Evolutionary conservation across 2,888 invertebrate species (phyloP), one percentile per base, ranked within the genome.

Genomic region (Chromoteleia sp.): DNA sequence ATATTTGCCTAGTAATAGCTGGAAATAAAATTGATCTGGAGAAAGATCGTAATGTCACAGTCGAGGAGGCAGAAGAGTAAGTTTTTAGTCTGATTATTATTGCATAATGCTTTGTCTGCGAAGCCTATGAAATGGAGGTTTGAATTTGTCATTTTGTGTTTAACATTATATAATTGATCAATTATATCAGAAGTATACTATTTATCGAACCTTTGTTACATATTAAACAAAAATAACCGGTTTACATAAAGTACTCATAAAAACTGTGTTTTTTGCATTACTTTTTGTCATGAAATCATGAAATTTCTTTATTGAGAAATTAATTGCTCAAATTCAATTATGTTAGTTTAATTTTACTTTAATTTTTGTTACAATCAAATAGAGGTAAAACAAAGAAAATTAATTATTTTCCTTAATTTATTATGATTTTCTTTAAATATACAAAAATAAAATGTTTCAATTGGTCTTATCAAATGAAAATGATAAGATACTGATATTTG

Each of bases 11-110:
- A 74, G 95, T 96, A 63, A 99, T 99, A 89, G 98, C 97, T 74
- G 99, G 99, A 58, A 99, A 99, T 92, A 99, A 99, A 94, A 95
- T 96, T 89, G 99, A 99, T 93, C 93, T 99, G 88, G 98, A 98
- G 88, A 97, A 96, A 90, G 96, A 98, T 84, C 93, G 99, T 86
- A 96, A 96, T 85, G 98, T 99, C 8, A 93, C 95, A 21, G 93
- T 96, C 14, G 96, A 96, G 85, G 97, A 97, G 90, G 99, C 98
- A 2, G 96, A 97, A 93, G 94, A 94, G 96, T 98, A 93, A 93
- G 94, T 92, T 71, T 59, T 48, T 56, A 48, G 7, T 56, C 17
- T 50, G 12, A 21, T 74, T 61, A 59, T 75, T 7, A 58, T 74
- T 67, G 48, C 61, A 73, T 73, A 79, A 79, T 50, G 43, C 21